phyloP scores from a whole-genome alignment of 1,140 invertebrate species.

The Zaprionus lachaisei region DNA sequence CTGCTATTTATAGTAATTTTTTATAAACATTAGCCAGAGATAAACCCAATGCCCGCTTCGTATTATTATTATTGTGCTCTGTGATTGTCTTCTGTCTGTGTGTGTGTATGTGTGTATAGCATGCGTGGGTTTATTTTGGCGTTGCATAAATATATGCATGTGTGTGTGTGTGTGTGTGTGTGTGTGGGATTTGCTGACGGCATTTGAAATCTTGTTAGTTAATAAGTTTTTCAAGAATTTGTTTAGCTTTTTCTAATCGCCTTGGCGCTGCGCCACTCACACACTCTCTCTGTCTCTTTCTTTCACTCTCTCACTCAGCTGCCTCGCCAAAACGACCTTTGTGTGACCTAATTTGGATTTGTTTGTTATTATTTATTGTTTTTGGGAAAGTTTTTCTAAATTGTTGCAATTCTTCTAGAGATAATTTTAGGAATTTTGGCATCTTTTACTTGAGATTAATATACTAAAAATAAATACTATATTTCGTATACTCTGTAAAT shows the following conservation, averaged over 20 bases:
- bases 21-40: slow-evolving; percentile 78
- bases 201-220: slow-evolving; percentile 57
- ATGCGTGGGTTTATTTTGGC: slow-evolving; percentile 22
- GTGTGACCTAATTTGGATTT: slow-evolving; percentile 50
- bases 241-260: slow-evolving; percentile 49
- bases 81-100: neutral
- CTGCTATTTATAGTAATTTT: slow-evolving; percentile 75
- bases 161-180: neutral
- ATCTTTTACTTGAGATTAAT: neutral
- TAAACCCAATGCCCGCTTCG: slow-evolving; percentile 61
- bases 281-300: neutral
- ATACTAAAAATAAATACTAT: neutral
- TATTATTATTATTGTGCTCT: slow-evolving; percentile 19
- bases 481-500: no score
- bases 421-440: neutral
- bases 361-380: slow-evolving; percentile 27
- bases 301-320: neutral
- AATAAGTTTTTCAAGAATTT: slow-evolving; percentile 54
- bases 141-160: slow-evolving; percentile 16
- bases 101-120: neutral
- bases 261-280: slow-evolving; percentile 28
- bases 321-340: slow-evolving; percentile 52
- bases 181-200: slow-evolving; percentile 46
- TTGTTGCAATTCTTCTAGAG: neutral
- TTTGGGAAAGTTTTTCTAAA: slow-evolving; percentile 21